Evolutionary conservation across 2,888 invertebrate species (phyloP), one percentile per base, ranked within the genome.

Genomic region (Myopa testacea): DNA sequence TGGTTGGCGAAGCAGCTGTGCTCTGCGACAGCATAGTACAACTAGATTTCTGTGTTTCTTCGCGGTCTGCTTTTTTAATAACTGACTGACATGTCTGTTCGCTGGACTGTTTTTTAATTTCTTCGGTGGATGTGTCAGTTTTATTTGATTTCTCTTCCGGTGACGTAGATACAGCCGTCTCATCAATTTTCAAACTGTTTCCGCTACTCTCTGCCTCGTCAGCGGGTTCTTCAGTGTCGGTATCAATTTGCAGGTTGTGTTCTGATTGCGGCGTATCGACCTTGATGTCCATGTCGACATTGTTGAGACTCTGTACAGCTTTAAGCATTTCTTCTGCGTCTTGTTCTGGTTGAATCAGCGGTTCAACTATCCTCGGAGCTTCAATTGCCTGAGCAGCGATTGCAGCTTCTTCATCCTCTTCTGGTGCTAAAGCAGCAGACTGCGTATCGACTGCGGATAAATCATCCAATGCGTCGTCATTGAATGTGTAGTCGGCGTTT

Each of bases 201-300:
- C 87, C 88, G 74, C 87, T 88, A 75, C 87, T 91, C 74, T 91
- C 89, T 68, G 90, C 88, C 81, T 91, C 91, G 40, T 94, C 94
- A 72, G 93, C 93, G 72, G 81, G 81, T 85, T 96, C 95, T 85
- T 96, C 96, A 10, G 94, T 95, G 84, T 96, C 96, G 0, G 95
- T 95, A 86, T 96, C 96, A 78, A 96, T 96, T 87, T 95, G 93
- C 37, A 95, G 90, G 84, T 95, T 95, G 85, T 93, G 93, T 85
- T 95, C 96, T 67, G 96, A 95, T 83, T 94, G 94, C 5, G 96
- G 96, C 0, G 96, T 96, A 78, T 95, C 95, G 0, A 95, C 95
- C 76, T 96, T 96, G 75, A 93, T 91, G 88, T 93, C 90, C 86
- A 93, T 93, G 86, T 92, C 91, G 86, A 92, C 91, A 14, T 92